Evolutionary conservation across 2,113 vertebrate species (phyloP).

Genomic region (Eurystomus gularis): DNA sequence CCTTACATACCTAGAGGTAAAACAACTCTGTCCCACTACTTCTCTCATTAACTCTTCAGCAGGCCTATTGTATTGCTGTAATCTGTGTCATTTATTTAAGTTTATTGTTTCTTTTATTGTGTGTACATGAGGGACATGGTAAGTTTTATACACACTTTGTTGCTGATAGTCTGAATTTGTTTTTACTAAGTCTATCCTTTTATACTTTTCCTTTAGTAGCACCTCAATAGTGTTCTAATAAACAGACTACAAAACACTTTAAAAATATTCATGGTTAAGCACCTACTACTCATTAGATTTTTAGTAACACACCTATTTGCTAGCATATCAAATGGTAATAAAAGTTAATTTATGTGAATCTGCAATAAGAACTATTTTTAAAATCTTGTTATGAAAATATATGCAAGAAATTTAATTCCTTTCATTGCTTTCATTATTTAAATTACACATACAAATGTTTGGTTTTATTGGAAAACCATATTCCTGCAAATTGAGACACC

Average conservation of each 20-base stretch:
- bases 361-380: not conserved
- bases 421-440: slow-evolving; percentile 16
- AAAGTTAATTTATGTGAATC: not conserved
- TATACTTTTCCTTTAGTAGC: not conserved
- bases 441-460: not conserved
- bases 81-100: not conserved
- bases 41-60: not conserved
- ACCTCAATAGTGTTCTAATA: not conserved
- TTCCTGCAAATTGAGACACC: not conserved
- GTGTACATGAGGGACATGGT: not conserved
- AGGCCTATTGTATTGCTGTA: not conserved
- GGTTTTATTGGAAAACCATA: not conserved
- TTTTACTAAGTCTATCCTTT: not conserved
- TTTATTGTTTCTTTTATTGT: not conserved
- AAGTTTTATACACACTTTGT: not conserved
- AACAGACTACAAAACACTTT: not conserved
- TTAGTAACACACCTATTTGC: not conserved
- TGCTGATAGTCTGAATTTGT: not conserved
- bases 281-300: not conserved
- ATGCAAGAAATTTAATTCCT: not conserved
- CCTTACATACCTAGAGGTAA: not conserved
- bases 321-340: not conserved
- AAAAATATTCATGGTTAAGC: not conserved
- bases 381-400: not conserved
- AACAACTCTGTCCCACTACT: not conserved